Evolutionary conservation across 2,797 vertebrate genomes (phyloP), one percentile per base, ranked within the genome.

Genomic region (Myioborus melanocephalus): DNA sequence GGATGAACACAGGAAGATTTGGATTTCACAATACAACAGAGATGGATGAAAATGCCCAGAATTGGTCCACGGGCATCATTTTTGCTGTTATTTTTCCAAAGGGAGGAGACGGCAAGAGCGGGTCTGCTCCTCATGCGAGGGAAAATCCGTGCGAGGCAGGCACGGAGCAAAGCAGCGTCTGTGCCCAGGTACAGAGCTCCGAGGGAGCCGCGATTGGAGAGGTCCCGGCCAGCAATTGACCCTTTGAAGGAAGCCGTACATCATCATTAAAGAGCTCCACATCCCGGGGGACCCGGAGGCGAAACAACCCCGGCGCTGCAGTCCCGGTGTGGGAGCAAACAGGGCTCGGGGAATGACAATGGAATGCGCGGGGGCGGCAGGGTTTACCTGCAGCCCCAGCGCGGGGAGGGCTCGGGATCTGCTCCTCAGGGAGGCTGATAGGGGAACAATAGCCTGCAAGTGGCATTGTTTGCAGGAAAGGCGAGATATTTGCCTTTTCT

Each of bases 401-500:
- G 17, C 0, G 4, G 60, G 60, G 43, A 73, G 28, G 44, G 57
- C 32, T 88, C 6, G 4, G 78, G 78, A 89, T 83, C 56, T 20
- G 41, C 30, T 94, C 78, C 52, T 49, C 65, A 23, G 70, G 76
- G 73, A 87, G 61, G 59, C 70, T 71, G 91, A 88, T 83, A 89
- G 53, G n/a, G 50, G 61, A 96, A 93, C 89, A 94, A 87, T 75
- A 85, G 28, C 50, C 3, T 21, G 6, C 11, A 22, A 93, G 90
- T 21, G 24, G 83, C 81, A 73, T 77, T 92, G 91, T 90, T 91
- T 93, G 80, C 79, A 88, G 56, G 53, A 77, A 64, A 87, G 30
- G 53, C 44, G 41, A 91, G 94, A 69, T 83, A 93, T 95, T 94
- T 95, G 90, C 76, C 83, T 91, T 68, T 79, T 59, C 73, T 90